Evolutionary conservation across 23 tunicate species (phyloP), one percentile per base, ranked within the genome.

Genomic region (Trididemnum miniatum): DNA sequence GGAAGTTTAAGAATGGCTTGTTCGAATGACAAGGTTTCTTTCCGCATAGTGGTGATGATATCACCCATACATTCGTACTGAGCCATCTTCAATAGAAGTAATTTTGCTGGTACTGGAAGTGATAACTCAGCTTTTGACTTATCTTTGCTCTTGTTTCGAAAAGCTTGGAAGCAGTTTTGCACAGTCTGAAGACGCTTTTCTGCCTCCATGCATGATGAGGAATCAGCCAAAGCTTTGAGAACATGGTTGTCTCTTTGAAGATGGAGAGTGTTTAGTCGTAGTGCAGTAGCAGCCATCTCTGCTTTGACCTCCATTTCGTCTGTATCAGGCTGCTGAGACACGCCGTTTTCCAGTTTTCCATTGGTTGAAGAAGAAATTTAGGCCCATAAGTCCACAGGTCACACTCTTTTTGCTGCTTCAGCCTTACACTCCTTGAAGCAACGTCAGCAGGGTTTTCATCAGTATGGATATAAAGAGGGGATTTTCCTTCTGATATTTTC

Each of bases 321-420:
- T 5, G 3, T 37, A 5, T 34, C n/a, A 20, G 29, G 69, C n/a
- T n/a, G n/a, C 22, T 15, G 29, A 23, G 15, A 4, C 27, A 26
- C 4, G 4, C 22, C 30, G 5, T 9, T 4, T 69, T 31, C n/a
- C 75, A 9, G n/a, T 28, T 2, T 28, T 31, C 5, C 39, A 2
- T 7, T 5, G 37, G 39, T 33, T 69, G 75, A 5, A 35, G 38
- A 31, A 69, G 37, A 69, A 69, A 69, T 3, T 35, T 9, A 31
- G 75, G 75, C 27, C 75, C 75, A 3, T 69, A 28, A 9, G 38
- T 37, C 75, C 75, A 69, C 38, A 69, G 4, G 29, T 69, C n/a
- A 31, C 12, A 29, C n/a, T 34, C 39, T 34, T 33, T 69, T 69
- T 20, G 29, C 26, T 31, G 75, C 38, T 34, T 32, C 5, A 31